Percentiles rank a stretch among this genome's conserved stretches.
phyloP scores from a whole-genome alignment of 2,888 invertebrate genomes.

The Eupithecia dodoneata region DNA sequence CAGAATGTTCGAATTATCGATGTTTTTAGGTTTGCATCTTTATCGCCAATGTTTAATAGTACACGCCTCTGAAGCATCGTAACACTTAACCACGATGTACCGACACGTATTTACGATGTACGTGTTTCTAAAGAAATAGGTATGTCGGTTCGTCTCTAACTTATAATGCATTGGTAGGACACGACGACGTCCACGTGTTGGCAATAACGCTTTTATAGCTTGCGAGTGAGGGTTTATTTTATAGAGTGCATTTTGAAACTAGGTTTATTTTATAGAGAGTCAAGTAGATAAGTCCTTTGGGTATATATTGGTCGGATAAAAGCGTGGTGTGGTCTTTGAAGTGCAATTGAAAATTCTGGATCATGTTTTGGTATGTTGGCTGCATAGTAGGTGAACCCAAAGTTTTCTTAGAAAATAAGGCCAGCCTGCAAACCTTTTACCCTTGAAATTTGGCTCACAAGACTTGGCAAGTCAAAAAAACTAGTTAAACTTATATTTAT shows the following conservation, averaged over 20 bases:
- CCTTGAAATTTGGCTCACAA: neutral
- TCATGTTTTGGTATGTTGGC: neutral
- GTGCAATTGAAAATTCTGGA: slow-evolving; percentile 3
- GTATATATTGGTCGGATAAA: neutral
- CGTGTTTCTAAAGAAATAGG: slow-evolving; percentile 40
- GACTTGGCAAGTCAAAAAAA: neutral
- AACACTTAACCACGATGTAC: slow-evolving; percentile 35
- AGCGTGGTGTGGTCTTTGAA: slow-evolving; percentile 3
- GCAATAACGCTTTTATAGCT: slow-evolving; percentile 27
- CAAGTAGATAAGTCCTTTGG: neutral
- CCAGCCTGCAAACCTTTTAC: neutral
- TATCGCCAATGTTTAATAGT: slow-evolving; percentile 10
- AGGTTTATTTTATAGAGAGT: slow-evolving; percentile 4
- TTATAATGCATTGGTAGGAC: slow-evolving; percentile 24
- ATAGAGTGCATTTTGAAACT: slow-evolving; percentile 23
- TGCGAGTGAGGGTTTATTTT: slow-evolving; percentile 21
- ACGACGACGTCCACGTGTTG: slow-evolving; percentile 29
- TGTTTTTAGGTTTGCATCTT: neutral
- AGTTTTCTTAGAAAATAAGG: neutral
- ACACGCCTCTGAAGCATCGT: slow-evolving; percentile 19
- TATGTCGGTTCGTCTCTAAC: slow-evolving; percentile 1
- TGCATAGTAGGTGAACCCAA: neutral
- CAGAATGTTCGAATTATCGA: neutral
- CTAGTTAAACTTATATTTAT: neutral
- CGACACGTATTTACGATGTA: slow-evolving; percentile 26